Evolutionary conservation across 2,113 vertebrate genomes (phyloP).

Genomic region (Pollimyrus isidori): DNA sequence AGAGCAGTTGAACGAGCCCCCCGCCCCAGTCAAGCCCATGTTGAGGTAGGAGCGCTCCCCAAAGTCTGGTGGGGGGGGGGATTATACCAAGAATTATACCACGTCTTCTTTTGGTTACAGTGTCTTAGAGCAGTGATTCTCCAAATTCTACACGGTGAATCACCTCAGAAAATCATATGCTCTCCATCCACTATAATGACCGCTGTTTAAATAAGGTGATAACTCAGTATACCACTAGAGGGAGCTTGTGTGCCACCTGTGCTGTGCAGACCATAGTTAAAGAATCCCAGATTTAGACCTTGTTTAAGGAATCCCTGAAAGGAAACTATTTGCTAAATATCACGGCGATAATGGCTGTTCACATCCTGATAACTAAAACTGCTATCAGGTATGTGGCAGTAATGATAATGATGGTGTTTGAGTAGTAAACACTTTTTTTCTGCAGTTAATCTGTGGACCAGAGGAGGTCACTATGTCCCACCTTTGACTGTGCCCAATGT

Average conservation of each 20-base stretch:
- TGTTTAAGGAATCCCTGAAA: background rate
- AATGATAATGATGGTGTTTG: background rate
- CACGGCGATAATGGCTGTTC: background rate
- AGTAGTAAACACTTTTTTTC: background rate
- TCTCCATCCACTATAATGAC: background rate
- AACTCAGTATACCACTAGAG: background rate
- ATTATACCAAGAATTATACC: background rate
- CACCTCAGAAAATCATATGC: background rate
- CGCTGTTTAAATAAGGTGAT: background rate
- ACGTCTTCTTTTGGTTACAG: background rate
- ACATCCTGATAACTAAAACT: background rate
- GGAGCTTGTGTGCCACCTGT: background rate
- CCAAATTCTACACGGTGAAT: background rate
- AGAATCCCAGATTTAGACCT: background rate
- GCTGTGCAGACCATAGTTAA: background rate
- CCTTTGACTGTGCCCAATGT: background rate
- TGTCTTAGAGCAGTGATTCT: background rate
- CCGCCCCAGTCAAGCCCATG: constrained; percentile 87
- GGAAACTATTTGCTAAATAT: background rate
- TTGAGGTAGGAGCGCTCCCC: constrained; percentile 67
- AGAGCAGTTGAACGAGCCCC: constrained; percentile 86
- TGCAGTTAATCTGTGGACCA: background rate
- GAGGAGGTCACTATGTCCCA: background rate
- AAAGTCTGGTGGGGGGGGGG: background rate
- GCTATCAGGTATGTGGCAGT: background rate